Percentiles rank a stretch among this genome's conserved stretches.
These are phyloP conservation scores for Myzus persicae DNA, from an alignment of 1,140 invertebrate genomes.

Conservation along the genomic window DNA sequence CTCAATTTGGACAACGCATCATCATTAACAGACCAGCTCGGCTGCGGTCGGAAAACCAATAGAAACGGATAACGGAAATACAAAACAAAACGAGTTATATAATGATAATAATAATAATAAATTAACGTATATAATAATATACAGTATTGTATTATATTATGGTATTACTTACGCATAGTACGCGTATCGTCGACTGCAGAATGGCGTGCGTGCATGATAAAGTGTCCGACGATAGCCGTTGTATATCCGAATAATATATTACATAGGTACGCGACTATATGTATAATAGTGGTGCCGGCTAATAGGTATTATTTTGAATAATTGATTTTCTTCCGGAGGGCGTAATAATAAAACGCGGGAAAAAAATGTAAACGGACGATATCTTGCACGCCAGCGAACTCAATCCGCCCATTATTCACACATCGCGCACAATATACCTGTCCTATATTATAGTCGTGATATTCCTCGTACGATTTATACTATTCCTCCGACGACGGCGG, in stretches of 20 bases:
- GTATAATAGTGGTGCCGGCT: background rate
- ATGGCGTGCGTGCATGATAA: too few species aligned
- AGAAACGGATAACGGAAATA: background rate
- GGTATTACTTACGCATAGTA: too few species aligned
- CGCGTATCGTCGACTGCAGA: background rate
- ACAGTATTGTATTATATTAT: too few species aligned
- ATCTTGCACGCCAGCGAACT: background rate
- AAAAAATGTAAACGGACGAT: background rate
- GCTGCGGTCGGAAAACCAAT: too few species aligned
- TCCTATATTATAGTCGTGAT: too few species aligned
- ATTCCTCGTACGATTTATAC: too few species aligned
- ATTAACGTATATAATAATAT: too few species aligned
- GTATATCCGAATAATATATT: background rate
- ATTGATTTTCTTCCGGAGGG: conserved; percentile 31
- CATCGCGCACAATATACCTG: background rate
- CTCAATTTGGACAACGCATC: background rate
- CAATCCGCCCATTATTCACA: conserved; percentile 21
- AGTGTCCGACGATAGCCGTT: background rate
- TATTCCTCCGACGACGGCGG: too few species aligned
- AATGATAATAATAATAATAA: background rate
- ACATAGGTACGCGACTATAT: too few species aligned
- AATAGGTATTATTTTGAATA: conserved; percentile 10
- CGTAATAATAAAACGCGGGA: background rate
- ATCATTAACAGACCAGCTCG: background rate
- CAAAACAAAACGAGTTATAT: background rate